Evolutionary conservation across 2,888 invertebrate species (phyloP).

Genomic region (Capitulum mitella): DNA sequence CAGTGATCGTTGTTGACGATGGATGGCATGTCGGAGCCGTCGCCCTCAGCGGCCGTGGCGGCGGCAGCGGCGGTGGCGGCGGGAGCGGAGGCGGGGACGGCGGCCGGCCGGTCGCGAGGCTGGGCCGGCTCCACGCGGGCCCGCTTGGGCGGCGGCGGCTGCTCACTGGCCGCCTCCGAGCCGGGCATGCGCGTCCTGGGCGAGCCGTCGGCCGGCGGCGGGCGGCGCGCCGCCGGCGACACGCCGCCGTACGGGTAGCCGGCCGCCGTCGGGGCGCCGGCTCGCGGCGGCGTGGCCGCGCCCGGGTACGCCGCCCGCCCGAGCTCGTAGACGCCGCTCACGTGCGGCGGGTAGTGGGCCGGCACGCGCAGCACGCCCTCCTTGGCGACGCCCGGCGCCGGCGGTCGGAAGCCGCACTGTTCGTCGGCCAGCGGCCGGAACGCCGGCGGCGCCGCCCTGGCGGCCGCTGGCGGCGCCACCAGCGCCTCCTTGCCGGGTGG

Average conservation of each 20-base stretch:
- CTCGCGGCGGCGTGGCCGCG: background rate
- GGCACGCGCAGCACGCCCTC: constrained; percentile 15
- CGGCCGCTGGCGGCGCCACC: constrained; percentile 18
- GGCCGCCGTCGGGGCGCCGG: too few species aligned
- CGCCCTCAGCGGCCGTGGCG: background rate
- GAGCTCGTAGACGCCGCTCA: background rate
- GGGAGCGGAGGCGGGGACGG: background rate
- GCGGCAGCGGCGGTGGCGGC: background rate
- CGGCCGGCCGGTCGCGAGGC: background rate
- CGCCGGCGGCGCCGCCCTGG: constrained; percentile 13
- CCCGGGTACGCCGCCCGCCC: background rate
- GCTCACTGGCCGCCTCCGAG: background rate
- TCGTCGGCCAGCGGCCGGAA: background rate
- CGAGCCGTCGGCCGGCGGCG: too few species aligned
- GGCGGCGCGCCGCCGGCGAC: background rate
- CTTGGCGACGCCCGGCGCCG: background rate
- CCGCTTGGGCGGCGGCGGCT: background rate
- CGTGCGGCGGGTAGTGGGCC: constrained; percentile 18
- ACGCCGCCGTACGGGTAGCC: too few species aligned
- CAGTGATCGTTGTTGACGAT: background rate
- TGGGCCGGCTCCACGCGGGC: background rate
- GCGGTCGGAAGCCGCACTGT: background rate
- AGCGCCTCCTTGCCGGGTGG: background rate
- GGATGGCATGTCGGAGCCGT: background rate
- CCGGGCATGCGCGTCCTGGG: too few species aligned